Percentiles rank a stretch among this genome's conserved stretches.
These are phyloP conservation scores for Leptodactylus fallax DNA, from an alignment of 2,797 vertebrate species.

Conservation along the genomic window DNA sequence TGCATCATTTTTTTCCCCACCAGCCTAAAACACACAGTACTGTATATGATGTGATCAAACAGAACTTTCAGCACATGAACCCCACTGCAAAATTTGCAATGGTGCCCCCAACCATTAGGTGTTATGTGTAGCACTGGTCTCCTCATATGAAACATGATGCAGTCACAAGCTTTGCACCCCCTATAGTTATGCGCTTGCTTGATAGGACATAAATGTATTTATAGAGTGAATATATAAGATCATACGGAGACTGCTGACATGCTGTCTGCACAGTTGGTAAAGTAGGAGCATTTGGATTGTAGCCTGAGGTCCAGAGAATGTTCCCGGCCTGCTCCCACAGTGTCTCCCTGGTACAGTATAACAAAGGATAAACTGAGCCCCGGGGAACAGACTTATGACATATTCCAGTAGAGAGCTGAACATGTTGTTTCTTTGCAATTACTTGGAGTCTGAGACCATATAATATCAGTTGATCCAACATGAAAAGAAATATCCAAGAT, in stretches of 20 bases:
- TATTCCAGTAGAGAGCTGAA: not conserved
- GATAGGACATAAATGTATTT: not conserved
- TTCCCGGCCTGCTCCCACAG: not conserved
- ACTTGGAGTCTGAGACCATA: not conserved
- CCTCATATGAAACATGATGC: not conserved
- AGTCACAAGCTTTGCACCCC: not conserved
- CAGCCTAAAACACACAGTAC: too few species aligned
- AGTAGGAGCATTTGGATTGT: not conserved
- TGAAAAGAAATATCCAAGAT: not conserved
- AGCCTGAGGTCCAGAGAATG: not conserved
- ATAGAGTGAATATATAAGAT: not conserved
- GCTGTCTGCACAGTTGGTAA: not conserved
- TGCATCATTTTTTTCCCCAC: too few species aligned
- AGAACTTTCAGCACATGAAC: too few species aligned
- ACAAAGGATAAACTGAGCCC: conserved; percentile 2
- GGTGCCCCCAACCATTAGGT: too few species aligned
- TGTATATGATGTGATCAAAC: too few species aligned
- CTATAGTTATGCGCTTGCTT: not conserved
- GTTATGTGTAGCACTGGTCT: too few species aligned
- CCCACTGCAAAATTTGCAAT: too few species aligned
- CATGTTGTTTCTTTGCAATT: not conserved
- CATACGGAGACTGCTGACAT: not conserved
- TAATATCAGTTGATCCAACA: not conserved
- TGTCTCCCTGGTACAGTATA: not conserved
- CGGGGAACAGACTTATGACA: not conserved